Evolutionary conservation across 2,113 vertebrate species (phyloP).

Genomic region (Propithecus coquereli): DNA sequence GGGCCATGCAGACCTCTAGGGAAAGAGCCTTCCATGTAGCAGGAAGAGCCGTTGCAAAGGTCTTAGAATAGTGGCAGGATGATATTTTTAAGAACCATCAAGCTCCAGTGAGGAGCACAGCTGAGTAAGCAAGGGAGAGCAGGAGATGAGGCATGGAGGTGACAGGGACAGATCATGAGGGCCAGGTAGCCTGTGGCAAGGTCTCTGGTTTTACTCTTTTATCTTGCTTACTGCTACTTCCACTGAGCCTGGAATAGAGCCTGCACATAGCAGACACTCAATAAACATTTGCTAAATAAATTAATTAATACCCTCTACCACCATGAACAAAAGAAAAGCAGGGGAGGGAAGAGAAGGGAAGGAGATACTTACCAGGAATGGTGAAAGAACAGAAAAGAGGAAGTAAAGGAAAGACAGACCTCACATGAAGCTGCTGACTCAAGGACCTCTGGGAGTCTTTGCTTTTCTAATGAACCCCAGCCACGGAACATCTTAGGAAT

Average conservation of each 20-base stretch:
- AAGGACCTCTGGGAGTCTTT: not conserved
- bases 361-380: not conserved
- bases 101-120: not conserved
- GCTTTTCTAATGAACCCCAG: not conserved
- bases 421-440: conserved; percentile 45
- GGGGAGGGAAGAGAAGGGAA: not conserved
- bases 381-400: not conserved
- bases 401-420: not conserved
- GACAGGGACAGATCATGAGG: not conserved
- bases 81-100: not conserved
- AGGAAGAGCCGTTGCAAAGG: not conserved
- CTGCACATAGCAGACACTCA: not conserved
- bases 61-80: not conserved
- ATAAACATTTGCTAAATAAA: not conserved
- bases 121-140: not conserved
- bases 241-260: not conserved
- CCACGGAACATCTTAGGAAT: not conserved
- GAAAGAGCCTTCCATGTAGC: not conserved
- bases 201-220: not conserved
- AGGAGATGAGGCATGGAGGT: accelerated
- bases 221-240: not conserved
- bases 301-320: not conserved
- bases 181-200: accelerated
- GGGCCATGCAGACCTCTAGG: not conserved
- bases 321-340: not conserved